A percentile compares a stretch with the other conserved stretches of the same genome.
Conservation (phyloP, 2,797 vertebrate genomes). For the Lepus townsendii region DNA sequence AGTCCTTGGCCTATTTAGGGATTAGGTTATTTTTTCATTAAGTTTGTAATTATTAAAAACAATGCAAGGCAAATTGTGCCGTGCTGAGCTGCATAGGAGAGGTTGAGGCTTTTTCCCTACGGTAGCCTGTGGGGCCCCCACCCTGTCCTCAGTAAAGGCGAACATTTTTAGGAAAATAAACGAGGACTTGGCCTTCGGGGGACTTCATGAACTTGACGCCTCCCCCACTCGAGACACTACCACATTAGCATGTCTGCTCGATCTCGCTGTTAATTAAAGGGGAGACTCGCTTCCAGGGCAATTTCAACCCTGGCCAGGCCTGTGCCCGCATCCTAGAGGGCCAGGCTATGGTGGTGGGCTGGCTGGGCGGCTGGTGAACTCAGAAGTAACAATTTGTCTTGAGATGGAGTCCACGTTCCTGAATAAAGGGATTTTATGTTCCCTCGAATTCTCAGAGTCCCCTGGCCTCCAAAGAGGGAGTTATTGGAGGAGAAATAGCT, state of each 20-base stretch:
- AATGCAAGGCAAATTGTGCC: slow-evolving; percentile 62
- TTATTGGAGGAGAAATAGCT: neutral
- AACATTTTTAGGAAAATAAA: slow-evolving; percentile 81
- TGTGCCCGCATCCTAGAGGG: slow-evolving; percentile 72
- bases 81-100: slow-evolving; percentile 62
- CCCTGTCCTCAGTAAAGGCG: slow-evolving; percentile 78
- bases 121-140: slow-evolving; percentile 72
- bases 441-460: slow-evolving; percentile 1
- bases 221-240: slow-evolving; percentile 48
- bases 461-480: neutral
- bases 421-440: slow-evolving; percentile 71
- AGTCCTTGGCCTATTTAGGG: slow-evolving; percentile 54
- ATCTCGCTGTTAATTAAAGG: slow-evolving; percentile 78
- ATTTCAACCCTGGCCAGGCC: slow-evolving; percentile 42
- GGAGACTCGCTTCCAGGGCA: slow-evolving; percentile 64
- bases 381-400: slow-evolving; percentile 74
- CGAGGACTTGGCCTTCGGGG: slow-evolving; percentile 73
- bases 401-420: slow-evolving; percentile 59
- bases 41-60: slow-evolving; percentile 79
- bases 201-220: slow-evolving; percentile 76
- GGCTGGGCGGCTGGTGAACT: slow-evolving; percentile 57
- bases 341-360: slow-evolving; percentile 47
- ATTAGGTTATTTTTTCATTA: slow-evolving; percentile 84
- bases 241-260: slow-evolving; percentile 34
- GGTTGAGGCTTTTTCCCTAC: slow-evolving; percentile 81